Evolutionary conservation across 2,797 vertebrate species (phyloP), one percentile per base, ranked within the genome.

Genomic region (Sebastes minor): DNA sequence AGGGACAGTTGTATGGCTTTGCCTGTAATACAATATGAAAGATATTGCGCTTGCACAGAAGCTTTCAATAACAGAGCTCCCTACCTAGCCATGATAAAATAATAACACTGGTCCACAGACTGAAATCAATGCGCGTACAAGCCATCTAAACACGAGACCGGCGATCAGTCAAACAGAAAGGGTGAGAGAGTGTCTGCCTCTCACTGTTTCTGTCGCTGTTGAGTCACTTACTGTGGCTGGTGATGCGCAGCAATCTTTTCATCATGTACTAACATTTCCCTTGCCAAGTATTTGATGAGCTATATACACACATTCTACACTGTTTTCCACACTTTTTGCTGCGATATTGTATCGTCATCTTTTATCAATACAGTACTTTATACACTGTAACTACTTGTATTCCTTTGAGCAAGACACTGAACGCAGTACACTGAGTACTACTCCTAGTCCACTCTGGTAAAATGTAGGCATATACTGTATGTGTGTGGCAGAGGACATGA

Each of bases 1-100:
- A 83, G 88, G 87, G 89, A 86, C 83, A 78, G 57, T 86, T 83
- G 62, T 68, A 78, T 72, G 77, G 77, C 82, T 87, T 76, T 76
- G 76, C 76, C 60, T 88, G 88, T 90, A 94, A 94, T 87, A 75
- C 81, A 92, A 90, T 93, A 89, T 91, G 82, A 92, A 92, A 90
- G 74, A 86, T 88, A 85, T 84, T 90, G 74, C 87, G 80, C 82
- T 91, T 74, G 60, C 71, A 82, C 53, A 81, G 74, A 80, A 76
- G 86, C 92, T 89, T 91, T 90, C 83, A 83, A 88, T 88, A 89
- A 85, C 76, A 92, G 75, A 87, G 78, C 87, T 89, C 83, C 80
- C 83, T 77, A 89, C 86, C 86, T 73, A 72, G 68, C 78, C 83
- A 64, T 82, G 71, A 89, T 90, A 80, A 90, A 93, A 93, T 90